Evolutionary conservation across 2,113 vertebrate species (phyloP), one percentile per base, ranked within the genome.

Genomic region (Rhinichthys klamathensis): DNA sequence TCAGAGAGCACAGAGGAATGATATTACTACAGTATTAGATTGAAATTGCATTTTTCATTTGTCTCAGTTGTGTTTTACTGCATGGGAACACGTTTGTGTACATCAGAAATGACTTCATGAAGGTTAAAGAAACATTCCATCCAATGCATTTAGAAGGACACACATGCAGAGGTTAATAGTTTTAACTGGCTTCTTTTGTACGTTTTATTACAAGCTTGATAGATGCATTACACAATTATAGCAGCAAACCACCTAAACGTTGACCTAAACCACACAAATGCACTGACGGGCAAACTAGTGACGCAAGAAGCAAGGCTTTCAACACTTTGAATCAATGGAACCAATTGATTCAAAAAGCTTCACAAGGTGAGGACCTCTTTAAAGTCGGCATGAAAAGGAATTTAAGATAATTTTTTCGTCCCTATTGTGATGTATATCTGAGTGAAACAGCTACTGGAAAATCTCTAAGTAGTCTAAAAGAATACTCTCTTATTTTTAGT

Each of bases 161-260:
- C n/a, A n/a, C 21, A 73, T 73, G 70, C 7, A 7, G 2, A 46
- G 32, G 65, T 35, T 49, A n/a, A n/a, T n/a, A n/a, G n/a, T n/a
- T n/a, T n/a, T n/a, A 51, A 54, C 16, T 54, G 51, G 18, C 6
- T 18, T 54, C 51, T 54, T 54, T 16, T 54, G 51, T 54, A 54
- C 6, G 2, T 54, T 21, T 18, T 63, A 11, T 27, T 61, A 44
- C 3, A 16, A 32, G 70, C 79, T 82, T 18, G 9, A 51, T 35
- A 44, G 38, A 81, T 18, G 30, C 63, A 38, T 87, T 82, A 86
- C 78, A 49, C 54, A 73, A 85, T 76, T 84, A 87, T 30, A 35
- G 56, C 74, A 38, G 60, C 9, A 23, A 58, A 54, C 51, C 18
- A 56, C 21, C 54, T 21, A 56, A 56, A 56, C 6, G 6, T 56